These are phyloP conservation scores for Cyclophora punctaria DNA, from an alignment of 2,888 invertebrate species.

Conservation along the genomic window DNA sequence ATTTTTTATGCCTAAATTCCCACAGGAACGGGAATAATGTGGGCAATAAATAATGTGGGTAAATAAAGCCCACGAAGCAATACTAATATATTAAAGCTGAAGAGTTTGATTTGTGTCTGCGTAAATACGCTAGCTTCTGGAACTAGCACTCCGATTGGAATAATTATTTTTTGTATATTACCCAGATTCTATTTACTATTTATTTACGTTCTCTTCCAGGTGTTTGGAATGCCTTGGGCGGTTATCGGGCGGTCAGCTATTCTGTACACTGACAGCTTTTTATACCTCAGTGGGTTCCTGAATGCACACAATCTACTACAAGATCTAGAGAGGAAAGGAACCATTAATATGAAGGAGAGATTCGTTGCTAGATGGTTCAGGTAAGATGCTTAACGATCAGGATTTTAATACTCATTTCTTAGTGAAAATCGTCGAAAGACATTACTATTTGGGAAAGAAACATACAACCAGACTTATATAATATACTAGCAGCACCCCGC, in stretches of 20 bases:
- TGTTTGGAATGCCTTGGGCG: conserved; percentile 74
- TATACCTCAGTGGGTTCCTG: conserved; percentile 76
- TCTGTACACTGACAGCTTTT: conserved; percentile 77
- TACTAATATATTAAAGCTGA: conserved; percentile 3
- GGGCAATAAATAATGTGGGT: too few species aligned
- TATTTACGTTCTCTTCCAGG: conserved; percentile 33
- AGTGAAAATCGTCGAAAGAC: too few species aligned
- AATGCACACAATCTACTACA: conserved; percentile 70
- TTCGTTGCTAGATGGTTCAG: conserved; percentile 72
- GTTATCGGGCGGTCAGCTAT: conserved; percentile 76
- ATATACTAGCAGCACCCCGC: too few species aligned
- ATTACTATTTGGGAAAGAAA: too few species aligned
- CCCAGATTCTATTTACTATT: too few species aligned
- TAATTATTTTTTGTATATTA: conserved; percentile 8
- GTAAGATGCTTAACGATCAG: conserved; percentile 29
- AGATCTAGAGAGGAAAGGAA: conserved; percentile 66
- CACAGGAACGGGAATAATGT: too few species aligned
- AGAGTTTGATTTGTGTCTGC: too few species aligned
- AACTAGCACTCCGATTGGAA: neutral
- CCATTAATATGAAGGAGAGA: conserved; percentile 65
- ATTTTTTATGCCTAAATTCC: too few species aligned
- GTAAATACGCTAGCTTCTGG: too few species aligned
- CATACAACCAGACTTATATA: too few species aligned
- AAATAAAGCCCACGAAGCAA: too few species aligned
- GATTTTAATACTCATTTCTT: too few species aligned